Evolutionary conservation across 2,888 invertebrate genomes (phyloP).

Genomic region (Acronicta aceris): DNA sequence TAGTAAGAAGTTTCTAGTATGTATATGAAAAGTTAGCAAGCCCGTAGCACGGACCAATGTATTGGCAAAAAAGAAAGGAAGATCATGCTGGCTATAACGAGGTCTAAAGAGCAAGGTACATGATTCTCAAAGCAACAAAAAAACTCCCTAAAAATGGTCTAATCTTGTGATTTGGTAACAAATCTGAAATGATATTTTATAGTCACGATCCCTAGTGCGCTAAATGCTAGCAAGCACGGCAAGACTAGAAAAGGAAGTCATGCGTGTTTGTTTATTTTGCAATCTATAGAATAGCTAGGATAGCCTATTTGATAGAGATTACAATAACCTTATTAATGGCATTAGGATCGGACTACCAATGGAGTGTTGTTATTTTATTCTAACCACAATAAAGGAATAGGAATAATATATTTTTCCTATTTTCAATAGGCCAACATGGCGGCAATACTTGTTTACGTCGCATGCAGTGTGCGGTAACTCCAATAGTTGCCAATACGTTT

Average conservation of each 20-base stretch:
- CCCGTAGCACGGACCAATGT: too few relatives aligned
- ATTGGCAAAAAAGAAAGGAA: neutral
- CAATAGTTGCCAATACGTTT: too few relatives aligned
- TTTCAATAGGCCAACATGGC: too few relatives aligned
- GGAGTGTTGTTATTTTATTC: too few relatives aligned
- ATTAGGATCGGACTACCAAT: too few relatives aligned
- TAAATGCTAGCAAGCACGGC: slow-evolving; percentile 18
- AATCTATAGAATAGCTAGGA: slow-evolving; percentile 4
- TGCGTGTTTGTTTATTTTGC: slow-evolving; percentile 12
- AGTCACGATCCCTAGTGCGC: slow-evolving; percentile 26
- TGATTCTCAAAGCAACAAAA: neutral
- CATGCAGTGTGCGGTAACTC: too few relatives aligned
- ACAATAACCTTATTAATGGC: neutral
- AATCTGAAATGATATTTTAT: slow-evolving; percentile 16
- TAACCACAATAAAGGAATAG: too few relatives aligned
- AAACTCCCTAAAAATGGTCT: neutral
- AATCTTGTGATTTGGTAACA: slow-evolving; percentile 13
- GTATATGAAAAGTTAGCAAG: too few relatives aligned
- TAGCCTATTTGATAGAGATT: neutral
- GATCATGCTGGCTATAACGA: neutral
- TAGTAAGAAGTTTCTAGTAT: too few relatives aligned
- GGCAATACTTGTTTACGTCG: too few relatives aligned
- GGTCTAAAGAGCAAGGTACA: neutral
- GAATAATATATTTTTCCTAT: too few relatives aligned
- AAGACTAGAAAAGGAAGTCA: slow-evolving; percentile 19